These are phyloP conservation scores for Acanthosepion esculentum DNA, from an alignment of 2,888 invertebrate genomes.

Conservation along the genomic window DNA sequence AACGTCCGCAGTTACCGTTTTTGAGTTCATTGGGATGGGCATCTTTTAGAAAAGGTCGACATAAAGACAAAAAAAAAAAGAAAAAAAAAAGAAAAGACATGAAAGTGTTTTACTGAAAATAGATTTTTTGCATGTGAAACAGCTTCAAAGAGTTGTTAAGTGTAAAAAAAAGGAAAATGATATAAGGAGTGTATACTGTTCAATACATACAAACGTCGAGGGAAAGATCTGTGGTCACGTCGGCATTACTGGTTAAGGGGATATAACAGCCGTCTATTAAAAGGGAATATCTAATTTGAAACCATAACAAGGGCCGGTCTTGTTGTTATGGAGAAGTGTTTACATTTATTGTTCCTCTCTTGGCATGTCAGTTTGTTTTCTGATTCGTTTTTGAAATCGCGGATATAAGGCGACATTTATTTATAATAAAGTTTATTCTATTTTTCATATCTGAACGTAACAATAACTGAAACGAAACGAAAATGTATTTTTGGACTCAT, in stretches of 20 bases:
- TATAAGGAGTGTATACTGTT: not conserved
- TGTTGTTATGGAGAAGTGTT: not conserved
- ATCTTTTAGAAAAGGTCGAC: not conserved
- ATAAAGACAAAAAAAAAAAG: not conserved
- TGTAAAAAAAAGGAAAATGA: not conserved
- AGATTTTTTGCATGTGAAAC: slow-evolving; percentile 33
- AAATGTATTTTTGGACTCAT: too few relatives aligned
- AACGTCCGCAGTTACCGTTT: not conserved
- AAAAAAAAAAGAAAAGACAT: not conserved
- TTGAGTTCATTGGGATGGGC: not conserved
- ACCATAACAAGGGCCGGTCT: not conserved
- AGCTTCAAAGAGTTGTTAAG: not conserved
- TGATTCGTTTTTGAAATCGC: too few relatives aligned
- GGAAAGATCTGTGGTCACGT: not conserved
- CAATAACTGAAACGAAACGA: too few relatives aligned
- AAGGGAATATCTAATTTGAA: not conserved
- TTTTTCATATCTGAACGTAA: too few relatives aligned
- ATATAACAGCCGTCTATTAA: too few relatives aligned
- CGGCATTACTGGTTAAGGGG: not conserved
- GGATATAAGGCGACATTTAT: too few relatives aligned
- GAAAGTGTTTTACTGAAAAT: not conserved
- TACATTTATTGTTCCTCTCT: not conserved
- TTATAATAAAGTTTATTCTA: too few relatives aligned
- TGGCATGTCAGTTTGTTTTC: not conserved
- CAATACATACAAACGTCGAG: not conserved